These are phyloP conservation scores for Lagria hirta DNA, from an alignment of 2,888 invertebrate genomes.

Conservation along the genomic window DNA sequence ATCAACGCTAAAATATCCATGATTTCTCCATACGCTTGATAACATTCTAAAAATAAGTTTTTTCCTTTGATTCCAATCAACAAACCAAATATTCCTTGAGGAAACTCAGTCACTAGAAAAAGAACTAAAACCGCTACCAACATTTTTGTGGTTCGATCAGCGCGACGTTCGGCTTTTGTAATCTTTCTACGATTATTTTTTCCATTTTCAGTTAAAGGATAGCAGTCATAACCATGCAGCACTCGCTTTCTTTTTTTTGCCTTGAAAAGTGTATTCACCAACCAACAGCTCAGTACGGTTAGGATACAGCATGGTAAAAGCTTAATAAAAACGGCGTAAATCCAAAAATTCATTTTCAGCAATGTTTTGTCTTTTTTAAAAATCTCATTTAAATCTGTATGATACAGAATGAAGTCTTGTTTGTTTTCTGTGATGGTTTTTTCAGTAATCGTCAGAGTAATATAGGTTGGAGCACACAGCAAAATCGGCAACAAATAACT, in stretches of 20 bases:
- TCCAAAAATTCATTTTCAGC: slow-evolving; percentile 72
- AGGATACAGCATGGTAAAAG: slow-evolving; percentile 77
- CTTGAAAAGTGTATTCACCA: slow-evolving; percentile 71
- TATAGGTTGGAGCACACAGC: slow-evolving; percentile 81
- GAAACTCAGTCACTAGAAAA: slow-evolving; percentile 87
- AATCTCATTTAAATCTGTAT: slow-evolving; percentile 55
- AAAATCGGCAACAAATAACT: slow-evolving; percentile 77
- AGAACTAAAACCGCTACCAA: slow-evolving; percentile 81
- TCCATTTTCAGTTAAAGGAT: slow-evolving; percentile 50
- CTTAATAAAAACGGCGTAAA: slow-evolving; percentile 78
- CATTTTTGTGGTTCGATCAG: slow-evolving; percentile 88
- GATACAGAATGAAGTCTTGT: slow-evolving; percentile 62
- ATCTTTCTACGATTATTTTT: slow-evolving; percentile 43
- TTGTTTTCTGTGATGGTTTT: slow-evolving; percentile 59
- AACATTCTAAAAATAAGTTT: slow-evolving; percentile 78
- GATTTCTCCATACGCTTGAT: slow-evolving; percentile 78
- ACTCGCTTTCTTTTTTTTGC: slow-evolving; percentile 75
- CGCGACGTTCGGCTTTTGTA: slow-evolving; percentile 69
- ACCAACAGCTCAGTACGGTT: slow-evolving; percentile 70
- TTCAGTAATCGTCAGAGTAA: slow-evolving; percentile 66
- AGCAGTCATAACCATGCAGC: slow-evolving; percentile 64
- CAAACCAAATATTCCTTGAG: slow-evolving; percentile 64
- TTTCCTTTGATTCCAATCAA: slow-evolving; percentile 65
- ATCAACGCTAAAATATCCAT: slow-evolving; percentile 88
- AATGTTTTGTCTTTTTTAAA: slow-evolving; percentile 49